phyloP scores from a whole-genome alignment of 1,140 invertebrate species.

The Drosophila virilis region DNA sequence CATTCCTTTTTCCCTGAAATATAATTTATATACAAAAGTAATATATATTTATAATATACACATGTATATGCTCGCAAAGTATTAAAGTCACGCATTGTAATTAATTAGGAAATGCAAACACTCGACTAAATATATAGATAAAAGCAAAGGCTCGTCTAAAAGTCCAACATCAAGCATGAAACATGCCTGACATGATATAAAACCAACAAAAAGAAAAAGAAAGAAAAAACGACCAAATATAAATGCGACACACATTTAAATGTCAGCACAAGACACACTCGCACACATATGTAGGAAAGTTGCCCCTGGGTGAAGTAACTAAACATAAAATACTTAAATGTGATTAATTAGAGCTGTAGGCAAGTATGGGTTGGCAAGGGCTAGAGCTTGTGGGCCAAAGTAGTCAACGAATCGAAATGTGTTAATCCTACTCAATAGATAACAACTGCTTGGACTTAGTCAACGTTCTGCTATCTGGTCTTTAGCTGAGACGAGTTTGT shows the following conservation, averaged over 20 bases:
- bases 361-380: not conserved
- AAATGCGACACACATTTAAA: slow-evolving; percentile 37
- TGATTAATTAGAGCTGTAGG: slow-evolving; percentile 5
- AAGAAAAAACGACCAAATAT: slow-evolving; percentile 1
- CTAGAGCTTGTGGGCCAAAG: not conserved
- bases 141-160: slow-evolving; percentile 51
- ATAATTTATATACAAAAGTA: slow-evolving; percentile 8
- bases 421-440: slow-evolving; percentile 19
- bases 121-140: slow-evolving; percentile 63
- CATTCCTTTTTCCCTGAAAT: not conserved
- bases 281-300: not conserved
- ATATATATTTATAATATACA: slow-evolving; percentile 9
- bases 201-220: slow-evolving; percentile 14
- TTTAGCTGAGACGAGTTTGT: not conserved
- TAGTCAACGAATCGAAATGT: slow-evolving; percentile 14
- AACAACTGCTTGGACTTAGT: slow-evolving; percentile 4
- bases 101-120: slow-evolving; percentile 77
- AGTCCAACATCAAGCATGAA: slow-evolving; percentile 16
- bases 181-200: slow-evolving; percentile 30
- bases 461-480: not conserved
- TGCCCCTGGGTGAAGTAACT: not conserved
- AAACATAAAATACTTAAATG: slow-evolving; percentile 14
- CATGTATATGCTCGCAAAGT: slow-evolving; percentile 55
- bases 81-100: slow-evolving; percentile 74
- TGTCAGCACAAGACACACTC: slow-evolving; percentile 18